Evolutionary conservation across 2,888 invertebrate genomes (phyloP), one percentile per base, ranked within the genome.

Genomic region (Epirrita christyi): DNA sequence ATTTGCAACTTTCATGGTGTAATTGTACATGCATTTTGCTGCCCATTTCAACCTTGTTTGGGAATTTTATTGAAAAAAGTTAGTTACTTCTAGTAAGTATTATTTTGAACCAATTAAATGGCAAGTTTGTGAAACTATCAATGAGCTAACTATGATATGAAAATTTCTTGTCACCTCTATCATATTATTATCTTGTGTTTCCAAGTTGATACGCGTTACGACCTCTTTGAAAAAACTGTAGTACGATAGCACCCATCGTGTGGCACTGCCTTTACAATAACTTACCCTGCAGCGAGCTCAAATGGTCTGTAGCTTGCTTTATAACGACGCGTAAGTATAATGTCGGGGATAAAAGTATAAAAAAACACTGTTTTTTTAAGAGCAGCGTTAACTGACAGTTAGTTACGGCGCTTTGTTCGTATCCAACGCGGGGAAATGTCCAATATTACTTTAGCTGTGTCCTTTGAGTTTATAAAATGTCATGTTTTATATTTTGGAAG

Each of bases 221-320:
- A 46, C 11, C 1, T 6, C 28, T 29, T 29, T 42, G 44, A 14
- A 49, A 49, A 50, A 59, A 50, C 43, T 37, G 41, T 34, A 38
- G 27, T 7, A 32, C n/a, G 1, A 5, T 13, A 10, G 0, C 10
- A 41, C 41, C 51, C 40, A 54, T 50, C 49, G 42, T 63, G 57
- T 63, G 73, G 67, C 70, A 72, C 74, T 75, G 75, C 73, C 64
- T 66, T 71, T 72, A 75, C 74, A 80, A 80, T 80, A 83, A 78
- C 78, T 80, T 81, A 76, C 68, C 72, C 75, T 61, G 75, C 70
- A 72, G 67, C 69, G 71, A 63, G 76, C 74, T 77, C 80, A 76
- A 84, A 84, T 81, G 80, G 80, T 71, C 72, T 79, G 80, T 74
- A 75, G 69, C 70, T 69, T 78, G 71, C 73, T 83, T 77, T 83